Conservation (phyloP, 1,140 invertebrate species). For the Mercenaria mercenaria region DNA sequence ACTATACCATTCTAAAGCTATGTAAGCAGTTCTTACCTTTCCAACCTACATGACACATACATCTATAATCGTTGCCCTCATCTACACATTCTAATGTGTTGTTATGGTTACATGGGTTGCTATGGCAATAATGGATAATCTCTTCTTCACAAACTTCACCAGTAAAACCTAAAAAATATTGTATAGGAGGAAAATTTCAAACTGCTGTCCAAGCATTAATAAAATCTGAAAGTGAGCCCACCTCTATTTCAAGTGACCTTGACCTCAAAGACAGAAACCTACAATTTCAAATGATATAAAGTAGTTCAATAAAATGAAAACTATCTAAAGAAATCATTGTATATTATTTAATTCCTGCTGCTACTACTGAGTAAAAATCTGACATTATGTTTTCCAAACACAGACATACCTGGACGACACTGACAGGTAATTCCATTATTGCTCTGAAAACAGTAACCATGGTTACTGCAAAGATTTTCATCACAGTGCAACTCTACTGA, state of each 20-base stretch:
- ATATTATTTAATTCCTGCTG: too few relatives aligned
- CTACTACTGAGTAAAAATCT: too few relatives aligned
- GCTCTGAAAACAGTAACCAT: slow-evolving; percentile 24
- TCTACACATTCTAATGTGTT: slow-evolving; percentile 23
- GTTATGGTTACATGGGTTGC: background rate
- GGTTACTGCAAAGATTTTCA: slow-evolving; percentile 9
- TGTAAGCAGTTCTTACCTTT: background rate
- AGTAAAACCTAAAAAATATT: slow-evolving; percentile 10
- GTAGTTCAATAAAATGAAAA: too few relatives aligned
- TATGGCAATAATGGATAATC: background rate
- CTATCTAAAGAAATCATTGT: too few relatives aligned
- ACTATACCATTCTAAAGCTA: too few relatives aligned
- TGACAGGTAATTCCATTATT: background rate
- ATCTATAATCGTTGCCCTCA: background rate
- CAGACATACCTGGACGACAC: slow-evolving; percentile 16
- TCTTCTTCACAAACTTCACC: slow-evolving; percentile 3
- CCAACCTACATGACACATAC: slow-evolving; percentile 5
- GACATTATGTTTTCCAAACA: too few relatives aligned
- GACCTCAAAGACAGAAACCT: too few relatives aligned
- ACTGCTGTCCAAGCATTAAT: too few relatives aligned
- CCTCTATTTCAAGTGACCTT: too few relatives aligned
- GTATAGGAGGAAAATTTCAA: too few relatives aligned
- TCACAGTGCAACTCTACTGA: slow-evolving; percentile 13
- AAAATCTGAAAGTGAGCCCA: too few relatives aligned
- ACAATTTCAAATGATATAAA: too few relatives aligned